These are phyloP conservation scores for Sitobion miscanthi DNA, from an alignment of 1,140 invertebrate species.

Conservation along the genomic window DNA sequence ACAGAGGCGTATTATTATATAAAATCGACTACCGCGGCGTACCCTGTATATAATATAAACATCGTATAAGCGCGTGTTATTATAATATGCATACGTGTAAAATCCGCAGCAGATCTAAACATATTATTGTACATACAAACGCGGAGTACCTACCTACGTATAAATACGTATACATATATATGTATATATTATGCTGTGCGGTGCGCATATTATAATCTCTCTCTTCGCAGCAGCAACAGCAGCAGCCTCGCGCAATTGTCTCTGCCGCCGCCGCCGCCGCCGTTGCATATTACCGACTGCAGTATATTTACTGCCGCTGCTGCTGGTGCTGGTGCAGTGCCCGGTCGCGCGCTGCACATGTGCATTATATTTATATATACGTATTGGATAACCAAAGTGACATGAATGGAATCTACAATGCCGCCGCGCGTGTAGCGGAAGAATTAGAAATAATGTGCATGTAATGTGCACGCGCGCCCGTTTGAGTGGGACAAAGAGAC, in stretches of 20 bases:
- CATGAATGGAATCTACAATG: constrained; percentile 54
- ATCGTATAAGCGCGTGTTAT: neutral
- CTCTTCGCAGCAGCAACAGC: neutral
- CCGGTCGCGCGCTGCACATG: neutral
- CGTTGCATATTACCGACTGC: neutral
- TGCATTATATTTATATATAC: neutral
- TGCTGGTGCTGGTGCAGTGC: neutral
- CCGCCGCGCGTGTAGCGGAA: constrained; percentile 35
- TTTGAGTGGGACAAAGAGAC: constrained; percentile 52
- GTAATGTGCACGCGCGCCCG: constrained; percentile 39
- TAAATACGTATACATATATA: neutral
- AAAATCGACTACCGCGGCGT: neutral
- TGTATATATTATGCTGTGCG: neutral
- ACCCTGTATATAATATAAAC: neutral
- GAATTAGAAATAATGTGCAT: constrained; percentile 54
- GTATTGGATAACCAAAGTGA: constrained; percentile 37
- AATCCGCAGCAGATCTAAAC: neutral
- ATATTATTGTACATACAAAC: neutral
- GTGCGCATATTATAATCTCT: neutral
- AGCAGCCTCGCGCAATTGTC: constrained; percentile 11
- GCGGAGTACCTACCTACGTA: neutral
- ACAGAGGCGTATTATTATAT: neutral
- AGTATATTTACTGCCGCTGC: constrained; percentile 15
- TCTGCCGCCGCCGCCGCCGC: neutral
- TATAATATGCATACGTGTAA: constrained; percentile 3